Percentiles rank a stretch among this genome's conserved stretches.
phyloP scores from a whole-genome alignment of 2,113 vertebrate genomes.

The Epinephelus lanceolatus region DNA sequence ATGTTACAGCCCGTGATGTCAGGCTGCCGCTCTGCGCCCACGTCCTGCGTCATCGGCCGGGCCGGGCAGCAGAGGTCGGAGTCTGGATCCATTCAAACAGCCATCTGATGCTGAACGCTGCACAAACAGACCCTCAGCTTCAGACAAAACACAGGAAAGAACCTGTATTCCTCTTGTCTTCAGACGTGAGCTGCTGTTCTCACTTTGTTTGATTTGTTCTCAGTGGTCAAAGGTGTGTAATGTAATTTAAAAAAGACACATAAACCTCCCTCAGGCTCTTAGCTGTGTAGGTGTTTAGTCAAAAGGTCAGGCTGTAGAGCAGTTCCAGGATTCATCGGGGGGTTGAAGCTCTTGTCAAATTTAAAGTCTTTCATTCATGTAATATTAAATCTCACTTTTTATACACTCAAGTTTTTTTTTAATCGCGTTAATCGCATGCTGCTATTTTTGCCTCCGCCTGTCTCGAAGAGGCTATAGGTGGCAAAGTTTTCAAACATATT shows the following conservation, averaged over 20 bases:
- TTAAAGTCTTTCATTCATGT: too few relatives aligned
- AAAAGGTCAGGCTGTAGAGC: neutral
- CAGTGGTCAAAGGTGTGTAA: conserved; percentile 34
- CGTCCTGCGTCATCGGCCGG: conserved; percentile 64
- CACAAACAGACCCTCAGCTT: conserved; percentile 39
- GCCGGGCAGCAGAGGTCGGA: conserved; percentile 9
- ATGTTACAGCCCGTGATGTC: conserved; percentile 61
- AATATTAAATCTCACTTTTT: too few relatives aligned
- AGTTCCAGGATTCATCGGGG: too few relatives aligned
- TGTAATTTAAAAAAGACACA: conserved; percentile 7
- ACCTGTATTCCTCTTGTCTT: conserved; percentile 13
- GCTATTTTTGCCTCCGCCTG: too few relatives aligned
- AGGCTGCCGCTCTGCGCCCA: conserved; percentile 17
- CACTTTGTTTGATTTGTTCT: conserved; percentile 25
- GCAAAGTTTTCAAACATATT: too few relatives aligned
- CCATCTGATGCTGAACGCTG: conserved; percentile 39
- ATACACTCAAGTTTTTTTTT: too few relatives aligned
- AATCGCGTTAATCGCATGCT: too few relatives aligned
- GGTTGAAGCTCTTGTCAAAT: too few relatives aligned
- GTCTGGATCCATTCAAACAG: conserved; percentile 55
- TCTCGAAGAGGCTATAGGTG: too few relatives aligned
- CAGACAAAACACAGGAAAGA: conserved; percentile 71
- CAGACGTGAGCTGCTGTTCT: conserved; percentile 31
- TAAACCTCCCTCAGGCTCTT: conserved; percentile 14
- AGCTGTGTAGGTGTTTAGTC: neutral